Percentiles rank a stretch among this genome's conserved stretches.
Evolutionary conservation across 1,140 invertebrate species (phyloP).

Genomic region (Drosophila azteca): DNA sequence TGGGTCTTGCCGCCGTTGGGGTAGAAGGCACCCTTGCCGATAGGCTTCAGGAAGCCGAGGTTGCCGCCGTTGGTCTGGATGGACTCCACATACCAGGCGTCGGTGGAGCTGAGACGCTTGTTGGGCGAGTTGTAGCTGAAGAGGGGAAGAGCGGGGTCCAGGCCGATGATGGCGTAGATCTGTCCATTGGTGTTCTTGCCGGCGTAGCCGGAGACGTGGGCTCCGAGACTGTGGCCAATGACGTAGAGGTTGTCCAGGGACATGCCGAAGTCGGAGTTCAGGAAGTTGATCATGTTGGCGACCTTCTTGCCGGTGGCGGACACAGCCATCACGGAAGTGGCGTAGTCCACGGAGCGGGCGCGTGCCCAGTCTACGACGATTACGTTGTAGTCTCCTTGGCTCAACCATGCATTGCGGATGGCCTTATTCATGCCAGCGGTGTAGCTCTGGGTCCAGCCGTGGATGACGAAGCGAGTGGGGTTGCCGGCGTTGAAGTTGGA

Average conservation of each 20-base stretch:
- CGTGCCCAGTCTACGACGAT: constrained; percentile 88
- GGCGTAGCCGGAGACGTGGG: constrained; percentile 85
- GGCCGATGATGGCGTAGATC: constrained; percentile 75
- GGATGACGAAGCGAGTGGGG: constrained; percentile 76
- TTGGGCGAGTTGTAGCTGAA: constrained; percentile 70
- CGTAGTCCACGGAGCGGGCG: constrained; percentile 84
- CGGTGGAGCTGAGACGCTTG: constrained; percentile 82
- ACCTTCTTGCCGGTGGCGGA: constrained; percentile 72
- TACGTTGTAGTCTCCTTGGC: constrained; percentile 84
- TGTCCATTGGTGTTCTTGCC: constrained; percentile 79
- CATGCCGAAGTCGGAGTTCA: constrained; percentile 66
- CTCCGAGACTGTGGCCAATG: constrained; percentile 84
- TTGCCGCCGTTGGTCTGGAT: constrained; percentile 86
- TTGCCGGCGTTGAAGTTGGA: constrained; percentile 65
- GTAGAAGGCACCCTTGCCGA: constrained; percentile 85
- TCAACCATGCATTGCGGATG: constrained; percentile 84
- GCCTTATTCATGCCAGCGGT: constrained; percentile 61
- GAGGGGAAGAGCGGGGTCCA: constrained; percentile 84
- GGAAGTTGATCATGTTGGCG: constrained; percentile 78
- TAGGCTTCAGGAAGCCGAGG: constrained; percentile 84
- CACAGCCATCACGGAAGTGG: constrained; percentile 82
- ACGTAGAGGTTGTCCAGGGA: constrained; percentile 64
- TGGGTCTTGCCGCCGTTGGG: constrained; percentile 84
- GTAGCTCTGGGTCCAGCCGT: constrained; percentile 74
- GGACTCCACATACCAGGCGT: constrained; percentile 75